Conservation (phyloP, 2,888 invertebrate genomes). For the Peribatodes rhomboidaria region DNA sequence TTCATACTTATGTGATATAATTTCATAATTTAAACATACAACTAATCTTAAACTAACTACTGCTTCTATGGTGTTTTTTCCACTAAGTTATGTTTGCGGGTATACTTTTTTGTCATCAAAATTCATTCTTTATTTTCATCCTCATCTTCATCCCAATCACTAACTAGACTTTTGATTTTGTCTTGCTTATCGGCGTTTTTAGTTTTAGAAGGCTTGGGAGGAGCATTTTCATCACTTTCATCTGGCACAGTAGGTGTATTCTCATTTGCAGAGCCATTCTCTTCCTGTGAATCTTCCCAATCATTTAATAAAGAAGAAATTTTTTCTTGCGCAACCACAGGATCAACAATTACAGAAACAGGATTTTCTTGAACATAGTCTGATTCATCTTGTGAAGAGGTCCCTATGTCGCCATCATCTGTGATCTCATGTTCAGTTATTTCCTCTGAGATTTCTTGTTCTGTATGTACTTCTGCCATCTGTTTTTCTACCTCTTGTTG, state of each 20-base stretch:
- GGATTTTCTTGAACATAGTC: conserved; percentile 43
- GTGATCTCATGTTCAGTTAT: conserved; percentile 40
- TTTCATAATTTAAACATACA: neutral
- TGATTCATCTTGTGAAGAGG: conserved; percentile 51
- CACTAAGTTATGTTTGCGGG: too few relatives aligned
- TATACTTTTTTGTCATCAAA: too few relatives aligned
- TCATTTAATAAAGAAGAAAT: conserved; percentile 79
- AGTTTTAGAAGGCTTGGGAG: conserved; percentile 23
- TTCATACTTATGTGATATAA: neutral
- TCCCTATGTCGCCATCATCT: conserved; percentile 15
- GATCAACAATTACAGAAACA: conserved; percentile 25
- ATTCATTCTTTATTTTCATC: conserved; percentile 62
- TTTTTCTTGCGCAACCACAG: conserved; percentile 60
- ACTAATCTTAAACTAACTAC: neutral
- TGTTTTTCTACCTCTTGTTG: conserved; percentile 80
- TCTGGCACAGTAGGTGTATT: conserved; percentile 28
- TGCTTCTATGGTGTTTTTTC: neutral
- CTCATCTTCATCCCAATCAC: conserved; percentile 84
- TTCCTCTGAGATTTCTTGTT: conserved; percentile 38
- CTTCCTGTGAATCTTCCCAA: conserved; percentile 82
- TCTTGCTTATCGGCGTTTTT: conserved; percentile 58
- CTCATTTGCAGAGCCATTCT: conserved; percentile 43
- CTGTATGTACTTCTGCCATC: conserved; percentile 39
- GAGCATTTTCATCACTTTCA: conserved; percentile 35
- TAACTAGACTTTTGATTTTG: conserved; percentile 79